Percentiles rank a stretch among this genome's conserved stretches.
Conservation (phyloP, 2,797 vertebrate genomes). For the Mormyrops boulengeri region DNA sequence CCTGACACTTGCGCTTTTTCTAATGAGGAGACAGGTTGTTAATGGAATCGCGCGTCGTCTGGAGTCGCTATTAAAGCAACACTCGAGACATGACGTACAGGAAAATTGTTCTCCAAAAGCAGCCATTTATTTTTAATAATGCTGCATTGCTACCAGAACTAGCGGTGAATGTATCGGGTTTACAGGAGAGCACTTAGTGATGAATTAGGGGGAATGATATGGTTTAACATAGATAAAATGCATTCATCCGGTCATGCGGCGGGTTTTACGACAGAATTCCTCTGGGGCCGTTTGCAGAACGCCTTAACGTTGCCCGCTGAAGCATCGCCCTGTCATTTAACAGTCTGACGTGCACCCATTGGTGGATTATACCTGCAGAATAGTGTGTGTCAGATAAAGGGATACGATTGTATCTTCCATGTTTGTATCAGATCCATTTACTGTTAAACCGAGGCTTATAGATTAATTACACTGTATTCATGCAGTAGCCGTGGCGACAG, state of each 20-base stretch:
- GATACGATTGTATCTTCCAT: not conserved
- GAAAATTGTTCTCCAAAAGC: not conserved
- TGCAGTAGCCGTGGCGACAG: not conserved
- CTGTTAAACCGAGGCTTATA: not conserved
- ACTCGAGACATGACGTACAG: not conserved
- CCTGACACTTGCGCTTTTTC: not conserved
- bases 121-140: conserved; percentile 1
- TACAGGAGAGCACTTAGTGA: not conserved
- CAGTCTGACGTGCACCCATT: not conserved
- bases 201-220: not conserved
- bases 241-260: not conserved
- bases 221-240: not conserved
- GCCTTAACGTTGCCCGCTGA: not conserved
- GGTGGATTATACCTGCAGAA: not conserved
- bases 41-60: not conserved
- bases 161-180: not conserved
- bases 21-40: conserved; percentile 11
- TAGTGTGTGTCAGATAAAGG: not conserved
- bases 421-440: not conserved
- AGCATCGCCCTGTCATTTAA: not conserved
- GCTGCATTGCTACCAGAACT: not conserved
- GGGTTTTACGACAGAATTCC: not conserved
- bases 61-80: not conserved
- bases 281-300: not conserved
- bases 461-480: not conserved